These are phyloP conservation scores for Myoxocephalus aenaeus DNA, from an alignment of 2,797 vertebrate species.

Conservation along the genomic window DNA sequence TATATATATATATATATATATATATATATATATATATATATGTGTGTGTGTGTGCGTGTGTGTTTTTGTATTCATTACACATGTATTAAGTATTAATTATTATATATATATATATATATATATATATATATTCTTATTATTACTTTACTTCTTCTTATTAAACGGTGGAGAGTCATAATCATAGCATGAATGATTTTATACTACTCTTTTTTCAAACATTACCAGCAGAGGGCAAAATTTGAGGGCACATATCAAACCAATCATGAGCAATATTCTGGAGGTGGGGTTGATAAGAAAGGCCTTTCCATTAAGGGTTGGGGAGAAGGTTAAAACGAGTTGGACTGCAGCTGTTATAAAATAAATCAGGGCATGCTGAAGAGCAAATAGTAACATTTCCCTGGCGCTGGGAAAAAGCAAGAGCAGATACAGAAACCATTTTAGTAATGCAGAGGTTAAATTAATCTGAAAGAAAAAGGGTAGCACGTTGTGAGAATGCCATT, in stretches of 20 bases:
- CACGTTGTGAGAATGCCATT: constrained; percentile 40
- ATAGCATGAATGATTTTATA: background rate
- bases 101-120: too few relatives aligned
- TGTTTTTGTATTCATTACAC: background rate
- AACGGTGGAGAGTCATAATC: background rate
- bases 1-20: too few relatives aligned
- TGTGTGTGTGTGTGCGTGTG: too few relatives aligned
- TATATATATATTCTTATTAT: background rate
- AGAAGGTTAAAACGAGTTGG: constrained; percentile 47
- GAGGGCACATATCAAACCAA: constrained; percentile 75
- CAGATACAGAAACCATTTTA: constrained; percentile 66
- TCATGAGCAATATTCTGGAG: constrained; percentile 68
- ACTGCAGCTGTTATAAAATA: constrained; percentile 65
- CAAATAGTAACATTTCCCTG: constrained; percentile 49
- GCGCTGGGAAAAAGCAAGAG: constrained; percentile 63
- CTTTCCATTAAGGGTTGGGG: constrained; percentile 23
- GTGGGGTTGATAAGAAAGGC: constrained; percentile 57
- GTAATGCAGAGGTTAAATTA: constrained; percentile 66
- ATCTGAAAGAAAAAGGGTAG: constrained; percentile 68
- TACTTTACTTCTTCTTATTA: background rate
- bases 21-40: too few relatives aligned
- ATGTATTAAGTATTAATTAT: background rate
- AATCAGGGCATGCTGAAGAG: constrained; percentile 71
- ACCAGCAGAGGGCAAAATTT: constrained; percentile 22
- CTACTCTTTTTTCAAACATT: background rate